Conservation (phyloP, 2,797 vertebrate genomes). For the Xerus rutilus region DNA sequence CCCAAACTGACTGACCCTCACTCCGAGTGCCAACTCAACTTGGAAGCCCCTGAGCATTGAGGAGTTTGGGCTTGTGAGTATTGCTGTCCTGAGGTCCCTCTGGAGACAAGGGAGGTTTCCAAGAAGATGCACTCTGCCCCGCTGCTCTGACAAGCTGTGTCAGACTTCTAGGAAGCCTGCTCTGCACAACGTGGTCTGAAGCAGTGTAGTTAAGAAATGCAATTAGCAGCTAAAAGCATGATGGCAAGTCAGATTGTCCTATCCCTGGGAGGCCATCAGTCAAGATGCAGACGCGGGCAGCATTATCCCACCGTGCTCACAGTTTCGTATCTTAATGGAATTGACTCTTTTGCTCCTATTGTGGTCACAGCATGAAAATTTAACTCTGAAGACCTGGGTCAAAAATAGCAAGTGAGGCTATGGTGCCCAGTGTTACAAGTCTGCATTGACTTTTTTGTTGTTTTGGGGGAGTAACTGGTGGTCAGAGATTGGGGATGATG, state of each 20-base stretch:
- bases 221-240: slow-evolving; percentile 78
- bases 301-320: not conserved
- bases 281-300: slow-evolving; percentile 41
- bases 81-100: not conserved
- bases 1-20: not conserved
- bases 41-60: not conserved
- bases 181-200: slow-evolving; percentile 56
- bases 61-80: not conserved
- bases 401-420: not conserved
- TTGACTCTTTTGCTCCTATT: not conserved
- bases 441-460: not conserved
- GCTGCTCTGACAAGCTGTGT: slow-evolving; percentile 55
- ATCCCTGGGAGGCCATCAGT: slow-evolving; percentile 66
- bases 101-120: slow-evolving; percentile 55
- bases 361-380: slow-evolving; percentile 10
- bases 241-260: slow-evolving; percentile 27
- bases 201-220: slow-evolving; percentile 67
- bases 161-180: slow-evolving; percentile 75
- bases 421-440: rapidly evolving
- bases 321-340: slow-evolving; percentile 54
- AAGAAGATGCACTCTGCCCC: slow-evolving; percentile 59
- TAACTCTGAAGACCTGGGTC: slow-evolving; percentile 19
- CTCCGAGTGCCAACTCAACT: not conserved
- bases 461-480: not conserved
- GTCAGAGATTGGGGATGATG: not conserved